These are phyloP conservation scores for Andrena praecox DNA, from an alignment of 2,888 invertebrate species.

Conservation along the genomic window DNA sequence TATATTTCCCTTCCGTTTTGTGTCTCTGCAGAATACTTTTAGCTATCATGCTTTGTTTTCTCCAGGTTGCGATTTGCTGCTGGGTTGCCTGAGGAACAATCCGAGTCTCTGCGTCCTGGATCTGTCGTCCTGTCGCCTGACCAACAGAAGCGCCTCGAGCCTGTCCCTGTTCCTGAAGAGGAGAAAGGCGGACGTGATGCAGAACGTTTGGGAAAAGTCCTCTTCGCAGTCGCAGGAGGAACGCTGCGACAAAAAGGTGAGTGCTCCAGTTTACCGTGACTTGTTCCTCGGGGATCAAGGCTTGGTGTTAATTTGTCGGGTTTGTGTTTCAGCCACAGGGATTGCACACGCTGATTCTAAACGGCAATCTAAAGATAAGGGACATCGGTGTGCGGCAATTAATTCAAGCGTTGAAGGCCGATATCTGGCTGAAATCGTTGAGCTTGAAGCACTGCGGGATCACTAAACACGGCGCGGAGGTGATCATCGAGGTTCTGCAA, in stretches of 20 bases:
- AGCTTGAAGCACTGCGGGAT: slow-evolving; percentile 71
- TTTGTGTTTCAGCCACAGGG: slow-evolving; percentile 58
- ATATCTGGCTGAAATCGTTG: slow-evolving; percentile 69
- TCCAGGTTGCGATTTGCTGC: slow-evolving; percentile 69
- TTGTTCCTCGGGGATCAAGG: neutral
- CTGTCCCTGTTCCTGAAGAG: slow-evolving; percentile 60
- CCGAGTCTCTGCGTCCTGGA: slow-evolving; percentile 58
- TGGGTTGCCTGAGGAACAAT: slow-evolving; percentile 59
- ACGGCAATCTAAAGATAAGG: slow-evolving; percentile 67
- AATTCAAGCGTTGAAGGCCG: slow-evolving; percentile 55
- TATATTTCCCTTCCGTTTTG: neutral
- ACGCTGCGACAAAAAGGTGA: slow-evolving; percentile 10
- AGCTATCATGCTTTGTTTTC: neutral
- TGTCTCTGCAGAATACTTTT: neutral
- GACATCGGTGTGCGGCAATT: slow-evolving; percentile 64
- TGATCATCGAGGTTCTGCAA: slow-evolving; percentile 63
- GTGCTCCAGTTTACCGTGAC: neutral
- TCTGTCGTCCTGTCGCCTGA: slow-evolving; percentile 68
- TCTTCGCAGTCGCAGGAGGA: slow-evolving; percentile 12
- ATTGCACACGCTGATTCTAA: slow-evolving; percentile 65
- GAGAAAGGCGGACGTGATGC: slow-evolving; percentile 60
- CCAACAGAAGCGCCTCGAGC: slow-evolving; percentile 48
- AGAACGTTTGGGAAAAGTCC: slow-evolving; percentile 58
- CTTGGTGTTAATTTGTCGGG: neutral
- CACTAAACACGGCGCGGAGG: slow-evolving; percentile 58